These are phyloP conservation scores for Limnephilus lunatus DNA, from an alignment of 2,888 invertebrate genomes.

Conservation along the genomic window DNA sequence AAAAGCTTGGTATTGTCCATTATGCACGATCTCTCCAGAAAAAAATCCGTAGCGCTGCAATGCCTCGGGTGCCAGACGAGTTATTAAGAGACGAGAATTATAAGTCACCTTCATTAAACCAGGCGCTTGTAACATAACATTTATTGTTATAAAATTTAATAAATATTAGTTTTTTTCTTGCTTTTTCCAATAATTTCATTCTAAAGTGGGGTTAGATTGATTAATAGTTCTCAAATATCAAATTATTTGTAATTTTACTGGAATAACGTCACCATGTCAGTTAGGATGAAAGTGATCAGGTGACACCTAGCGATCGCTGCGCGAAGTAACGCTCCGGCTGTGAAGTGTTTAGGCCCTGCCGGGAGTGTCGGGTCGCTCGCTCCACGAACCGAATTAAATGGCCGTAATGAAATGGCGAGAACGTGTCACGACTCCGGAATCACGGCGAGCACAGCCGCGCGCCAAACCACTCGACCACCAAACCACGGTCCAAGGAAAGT, in stretches of 20 bases:
- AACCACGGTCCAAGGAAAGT: background rate
- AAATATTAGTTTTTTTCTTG: too few relatives aligned
- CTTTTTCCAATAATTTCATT: too few relatives aligned
- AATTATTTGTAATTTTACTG: background rate
- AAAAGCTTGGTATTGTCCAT: too few relatives aligned
- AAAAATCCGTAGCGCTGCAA: too few relatives aligned
- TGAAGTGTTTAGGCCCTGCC: background rate
- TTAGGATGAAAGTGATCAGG: background rate
- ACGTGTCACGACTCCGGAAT: constrained; percentile 59
- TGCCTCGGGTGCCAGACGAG: too few relatives aligned
- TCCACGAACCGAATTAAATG: constrained; percentile 64
- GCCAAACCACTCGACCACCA: background rate
- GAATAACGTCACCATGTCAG: background rate
- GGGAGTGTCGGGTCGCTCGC: background rate
- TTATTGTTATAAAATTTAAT: too few relatives aligned
- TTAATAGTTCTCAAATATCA: background rate
- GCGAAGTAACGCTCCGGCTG: background rate
- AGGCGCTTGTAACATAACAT: too few relatives aligned
- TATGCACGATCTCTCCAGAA: too few relatives aligned
- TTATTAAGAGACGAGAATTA: too few relatives aligned
- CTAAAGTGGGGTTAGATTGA: too few relatives aligned
- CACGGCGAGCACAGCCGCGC: background rate
- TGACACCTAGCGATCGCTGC: constrained; percentile 38
- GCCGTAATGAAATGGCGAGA: constrained; percentile 62
- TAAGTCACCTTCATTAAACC: too few relatives aligned